Evolutionary conservation across 2,888 invertebrate species (phyloP).

Genomic region (Drosophila stalkeri): DNA sequence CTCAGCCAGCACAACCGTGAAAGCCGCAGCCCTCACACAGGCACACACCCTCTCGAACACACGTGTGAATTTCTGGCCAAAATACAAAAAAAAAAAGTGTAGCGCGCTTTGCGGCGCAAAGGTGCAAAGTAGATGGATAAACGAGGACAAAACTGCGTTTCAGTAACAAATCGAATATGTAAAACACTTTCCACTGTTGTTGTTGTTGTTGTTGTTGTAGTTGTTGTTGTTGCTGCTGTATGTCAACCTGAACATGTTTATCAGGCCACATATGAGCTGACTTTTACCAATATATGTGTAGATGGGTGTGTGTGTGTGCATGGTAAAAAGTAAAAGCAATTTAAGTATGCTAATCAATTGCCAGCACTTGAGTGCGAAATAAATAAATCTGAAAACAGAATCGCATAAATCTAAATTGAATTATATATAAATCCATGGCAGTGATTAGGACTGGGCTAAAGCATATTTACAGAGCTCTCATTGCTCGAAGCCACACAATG

Average conservation of each 20-base stretch:
- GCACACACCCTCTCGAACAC: background rate
- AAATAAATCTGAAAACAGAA: conserved; percentile 57
- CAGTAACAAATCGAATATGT: conserved; percentile 48
- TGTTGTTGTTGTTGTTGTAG: conserved; percentile 13
- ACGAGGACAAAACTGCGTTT: conserved; percentile 58
- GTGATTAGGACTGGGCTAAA: conserved; percentile 3
- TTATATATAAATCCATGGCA: conserved; percentile 25
- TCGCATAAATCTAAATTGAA: conserved; percentile 52
- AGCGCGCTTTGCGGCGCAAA: conserved; percentile 51
- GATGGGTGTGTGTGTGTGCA: background rate
- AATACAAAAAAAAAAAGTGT: conserved; percentile 25
- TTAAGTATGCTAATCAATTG: conserved; percentile 70
- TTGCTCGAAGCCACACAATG: background rate
- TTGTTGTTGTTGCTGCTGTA: conserved; percentile 26
- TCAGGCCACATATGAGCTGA: conserved; percentile 29
- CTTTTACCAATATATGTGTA: conserved; percentile 1
- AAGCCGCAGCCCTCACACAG: conserved; percentile 46
- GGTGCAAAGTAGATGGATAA: conserved; percentile 76
- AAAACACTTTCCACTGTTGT: conserved; percentile 30
- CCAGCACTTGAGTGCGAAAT: conserved; percentile 52
- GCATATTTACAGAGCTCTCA: conserved; percentile 26
- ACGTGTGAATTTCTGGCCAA: conserved; percentile 35
- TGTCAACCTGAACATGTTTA: conserved; percentile 52
- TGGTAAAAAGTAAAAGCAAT: conserved; percentile 41
- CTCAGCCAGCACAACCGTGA: conserved; percentile 57